These are phyloP conservation scores for Meiosimyza platycephala DNA, from an alignment of 2,888 invertebrate species.

Conservation along the genomic window DNA sequence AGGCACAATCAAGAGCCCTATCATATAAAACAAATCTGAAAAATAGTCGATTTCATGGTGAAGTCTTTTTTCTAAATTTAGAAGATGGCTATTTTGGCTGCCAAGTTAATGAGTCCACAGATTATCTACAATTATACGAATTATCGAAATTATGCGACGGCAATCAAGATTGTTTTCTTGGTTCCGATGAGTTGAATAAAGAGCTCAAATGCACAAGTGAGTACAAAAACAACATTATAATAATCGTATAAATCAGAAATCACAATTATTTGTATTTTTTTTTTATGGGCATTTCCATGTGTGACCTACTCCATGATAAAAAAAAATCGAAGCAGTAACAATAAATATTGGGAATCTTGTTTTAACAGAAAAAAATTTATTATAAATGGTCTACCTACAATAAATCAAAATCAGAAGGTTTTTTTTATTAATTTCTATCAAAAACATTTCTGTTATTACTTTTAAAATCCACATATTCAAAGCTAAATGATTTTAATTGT, in stretches of 20 bases:
- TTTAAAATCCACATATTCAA: neutral
- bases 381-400: too few species aligned
- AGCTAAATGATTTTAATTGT: too few species aligned
- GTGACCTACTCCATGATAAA: neutral
- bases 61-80: slow-evolving; percentile 95
- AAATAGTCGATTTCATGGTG: slow-evolving; percentile 78
- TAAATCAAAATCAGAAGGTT: too few species aligned
- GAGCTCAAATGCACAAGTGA: slow-evolving; percentile 95
- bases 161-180: slow-evolving; percentile 88
- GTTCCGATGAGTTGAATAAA: slow-evolving; percentile 89
- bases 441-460: too few species aligned
- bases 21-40: slow-evolving; percentile 72
- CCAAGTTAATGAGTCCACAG: slow-evolving; percentile 96
- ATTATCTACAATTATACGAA: slow-evolving; percentile 94
- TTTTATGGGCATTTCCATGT: slow-evolving; percentile 14
- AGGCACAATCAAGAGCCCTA: slow-evolving; percentile 66
- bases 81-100: slow-evolving; percentile 98
- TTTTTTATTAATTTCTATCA: neutral
- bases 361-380: neutral
- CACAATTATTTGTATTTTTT: slow-evolving; percentile 6
- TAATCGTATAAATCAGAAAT: neutral
- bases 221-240: slow-evolving; percentile 56
- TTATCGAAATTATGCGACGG: slow-evolving; percentile 95
- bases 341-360: neutral
- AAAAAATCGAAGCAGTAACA: neutral